These are phyloP conservation scores for Sebastes iracundus DNA, from an alignment of 2,797 vertebrate species.

Conservation along the genomic window DNA sequence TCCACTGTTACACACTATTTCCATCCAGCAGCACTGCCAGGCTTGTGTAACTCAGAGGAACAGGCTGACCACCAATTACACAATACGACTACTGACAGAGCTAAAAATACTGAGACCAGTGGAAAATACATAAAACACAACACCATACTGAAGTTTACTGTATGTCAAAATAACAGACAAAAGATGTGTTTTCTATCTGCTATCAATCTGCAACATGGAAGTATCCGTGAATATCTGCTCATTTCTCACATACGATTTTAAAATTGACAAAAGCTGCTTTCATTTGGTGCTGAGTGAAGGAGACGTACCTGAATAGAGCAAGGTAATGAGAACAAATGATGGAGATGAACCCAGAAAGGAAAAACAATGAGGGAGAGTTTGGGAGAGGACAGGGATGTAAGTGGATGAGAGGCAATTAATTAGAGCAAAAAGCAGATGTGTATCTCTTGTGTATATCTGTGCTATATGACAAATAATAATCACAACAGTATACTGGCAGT, in stretches of 20 bases:
- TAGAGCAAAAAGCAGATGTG: background rate
- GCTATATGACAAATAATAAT: too few relatives aligned
- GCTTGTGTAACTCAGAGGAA: conserved; percentile 28
- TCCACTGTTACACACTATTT: conserved; percentile 22
- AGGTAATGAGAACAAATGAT: background rate
- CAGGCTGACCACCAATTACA: conserved; percentile 32
- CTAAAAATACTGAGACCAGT: conserved; percentile 9
- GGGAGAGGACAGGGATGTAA: background rate
- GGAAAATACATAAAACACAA: background rate
- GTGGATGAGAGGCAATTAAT: background rate
- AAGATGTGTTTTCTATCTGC: too few relatives aligned
- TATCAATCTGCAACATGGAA: too few relatives aligned
- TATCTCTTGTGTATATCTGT: background rate
- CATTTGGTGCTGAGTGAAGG: background rate
- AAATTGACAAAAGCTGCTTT: background rate
- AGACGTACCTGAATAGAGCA: background rate
- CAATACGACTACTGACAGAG: background rate
- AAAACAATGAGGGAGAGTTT: background rate
- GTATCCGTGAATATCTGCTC: background rate
- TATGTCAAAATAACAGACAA: too few relatives aligned
- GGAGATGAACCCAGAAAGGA: background rate
- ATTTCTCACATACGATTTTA: too few relatives aligned
- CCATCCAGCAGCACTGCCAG: conserved; percentile 1
- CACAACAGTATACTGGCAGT: too few relatives aligned
- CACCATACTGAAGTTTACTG: too few relatives aligned